Base-by-base conservation (phyloP, 2,797 vertebrate genomes). In the Xenentodon cancila region DNA sequence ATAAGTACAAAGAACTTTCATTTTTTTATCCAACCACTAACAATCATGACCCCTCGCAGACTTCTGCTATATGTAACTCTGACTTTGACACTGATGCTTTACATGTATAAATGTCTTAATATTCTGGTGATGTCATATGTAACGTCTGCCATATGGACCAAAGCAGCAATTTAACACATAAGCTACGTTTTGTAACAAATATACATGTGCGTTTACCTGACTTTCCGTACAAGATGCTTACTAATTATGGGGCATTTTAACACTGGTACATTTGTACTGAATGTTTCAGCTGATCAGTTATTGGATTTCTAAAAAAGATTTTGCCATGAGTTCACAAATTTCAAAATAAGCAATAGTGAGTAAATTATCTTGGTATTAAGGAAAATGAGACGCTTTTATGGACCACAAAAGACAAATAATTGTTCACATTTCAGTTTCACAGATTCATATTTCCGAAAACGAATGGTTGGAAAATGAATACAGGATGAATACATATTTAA, bases 361-460 rank as follows among this genome's bases (percentile, higher is more conserved):
- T 13, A 37, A 11, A 37, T 13, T 37, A 13, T 46, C 3, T 45
- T 25, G 5, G 12, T 11, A 53, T 52, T 52, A 7, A 19, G 7
- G 7, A 61, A 65, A 25, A 42, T 12, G 1, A 4, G 1, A 45
- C 0, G 13, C 27, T 59, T 18, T 53, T 17, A 17, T 19, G 20
- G 16, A 43, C 7, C 4, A 11, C 8, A 55, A 1, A 7, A 47
- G 40, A 9, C 40, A 64, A 50, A 25, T 3, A 9, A 42, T 40
- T 2, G 18, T 48, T 20, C 34, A 9, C 3, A 21, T 27, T 22
- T 53, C 2, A 13, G 12, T 20, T 21, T 50, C 45, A 12, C 20
- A 42, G 27, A 67, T 12, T 58, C 19, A 19, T 45, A 54, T 62
- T 75, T 70, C 9, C 42, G 49, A 73, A 67, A 73, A 67, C 51